Base-by-base conservation (phyloP, 2,888 invertebrate genomes). In the Sesia apiformis region DNA sequence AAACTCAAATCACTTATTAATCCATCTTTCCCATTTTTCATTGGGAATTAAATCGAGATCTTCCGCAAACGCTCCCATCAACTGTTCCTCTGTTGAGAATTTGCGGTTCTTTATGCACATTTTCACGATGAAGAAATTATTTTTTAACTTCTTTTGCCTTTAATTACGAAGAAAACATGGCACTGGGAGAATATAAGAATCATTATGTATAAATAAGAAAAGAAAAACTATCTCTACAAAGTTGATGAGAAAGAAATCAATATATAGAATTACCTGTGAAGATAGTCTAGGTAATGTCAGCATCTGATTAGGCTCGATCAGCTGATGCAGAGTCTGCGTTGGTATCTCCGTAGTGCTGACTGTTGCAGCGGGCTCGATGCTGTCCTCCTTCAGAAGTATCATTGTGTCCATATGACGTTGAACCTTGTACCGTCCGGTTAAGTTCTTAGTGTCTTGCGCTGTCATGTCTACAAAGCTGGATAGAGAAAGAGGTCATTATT, bases 291-390 rank as follows among this genome's bases (percentile, higher is more conserved):
- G 98, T 63, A 98, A 83, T 39, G 94, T 93, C 54, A 98, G 90
- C 85, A 95, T 96, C 79, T 96, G 96, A 86, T 98, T 97, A 51
- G 94, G 93, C 56, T 95, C 93, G 56, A 98, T 94, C 55, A 98
- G 93, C 78, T 98, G 96, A 61, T 94, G 94, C 78, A 98, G 91
- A 0, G 97, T 96, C 67, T 94, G 93, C 39, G 95, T 94, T 6
- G 97, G 95, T 72, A 98, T 95, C 78, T 97, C 97, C 51, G 94
- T 92, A 94, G 98, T 97, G 66, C 95, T 94, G 60, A 97, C 92
- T 59, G 95, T 95, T 42, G 97, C 97, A 57, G 95, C 94, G 0
- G 97, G 96, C 65, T 94, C 91, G 7, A 91, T 86, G 3, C 92
- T 91, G 72, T 95, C 94, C 76, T 98, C 98, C 81, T 98, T 97